These are phyloP conservation scores for Rhysida immarginata DNA, from an alignment of 1,140 invertebrate genomes.

Conservation along the genomic window DNA sequence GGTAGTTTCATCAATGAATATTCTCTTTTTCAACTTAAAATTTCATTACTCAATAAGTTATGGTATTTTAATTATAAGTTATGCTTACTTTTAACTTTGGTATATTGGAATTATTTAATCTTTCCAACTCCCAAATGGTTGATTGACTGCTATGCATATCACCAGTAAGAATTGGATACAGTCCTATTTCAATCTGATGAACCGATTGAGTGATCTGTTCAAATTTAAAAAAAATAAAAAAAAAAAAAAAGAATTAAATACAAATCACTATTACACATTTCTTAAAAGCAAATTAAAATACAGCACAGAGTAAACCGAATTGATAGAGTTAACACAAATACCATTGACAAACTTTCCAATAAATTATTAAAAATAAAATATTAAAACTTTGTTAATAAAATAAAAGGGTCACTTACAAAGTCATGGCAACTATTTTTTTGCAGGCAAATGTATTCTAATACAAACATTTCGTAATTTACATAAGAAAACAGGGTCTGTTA, in stretches of 20 bases:
- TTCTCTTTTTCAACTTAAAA: constrained; percentile 2
- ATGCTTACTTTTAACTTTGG: constrained; percentile 39
- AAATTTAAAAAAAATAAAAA: not conserved
- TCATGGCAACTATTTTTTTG: no score
- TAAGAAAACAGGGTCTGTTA: no score
- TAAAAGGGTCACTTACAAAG: no score
- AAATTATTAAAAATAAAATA: no score
- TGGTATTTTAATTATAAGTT: not conserved
- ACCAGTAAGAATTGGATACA: constrained; percentile 59
- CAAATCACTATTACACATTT: not conserved
- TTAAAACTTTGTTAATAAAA: no score
- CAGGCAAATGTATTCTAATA: no score
- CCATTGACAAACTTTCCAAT: no score
- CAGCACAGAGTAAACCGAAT: no score
- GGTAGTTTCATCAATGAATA: no score
- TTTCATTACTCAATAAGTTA: not conserved
- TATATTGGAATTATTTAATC: constrained; percentile 40
- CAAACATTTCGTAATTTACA: no score
- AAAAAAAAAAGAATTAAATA: not conserved
- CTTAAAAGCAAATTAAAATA: no score
- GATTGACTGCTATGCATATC: constrained; percentile 40
- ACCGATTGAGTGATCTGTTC: constrained; percentile 54
- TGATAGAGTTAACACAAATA: no score
- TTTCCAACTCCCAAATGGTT: constrained; percentile 41
- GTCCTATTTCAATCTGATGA: constrained; percentile 50